phyloP scores from a whole-genome alignment of 2,797 vertebrate genomes.

The Schizothorax lantsangensis region DNA sequence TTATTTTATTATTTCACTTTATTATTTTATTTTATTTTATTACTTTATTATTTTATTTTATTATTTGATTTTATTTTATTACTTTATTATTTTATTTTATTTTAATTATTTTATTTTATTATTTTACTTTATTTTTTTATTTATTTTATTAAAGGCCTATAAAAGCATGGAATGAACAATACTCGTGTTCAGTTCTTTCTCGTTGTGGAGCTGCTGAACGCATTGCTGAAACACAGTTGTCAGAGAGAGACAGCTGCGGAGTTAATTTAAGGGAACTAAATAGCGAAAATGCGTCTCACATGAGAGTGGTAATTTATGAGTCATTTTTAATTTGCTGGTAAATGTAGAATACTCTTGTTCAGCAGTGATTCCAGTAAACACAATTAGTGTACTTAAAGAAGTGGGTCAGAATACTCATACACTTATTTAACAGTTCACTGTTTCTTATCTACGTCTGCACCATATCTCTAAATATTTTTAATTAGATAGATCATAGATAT shows the following conservation, averaged over 20 bases:
- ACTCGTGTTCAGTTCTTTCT: neutral
- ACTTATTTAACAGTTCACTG: slow-evolving; percentile 4
- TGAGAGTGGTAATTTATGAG: neutral
- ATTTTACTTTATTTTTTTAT: too few relatives aligned
- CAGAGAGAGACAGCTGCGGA: neutral
- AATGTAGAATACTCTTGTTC: slow-evolving; percentile 18
- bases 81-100: too few relatives aligned
- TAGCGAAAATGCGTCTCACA: neutral
- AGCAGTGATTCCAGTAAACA: slow-evolving; percentile 22
- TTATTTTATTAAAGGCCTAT: neutral
- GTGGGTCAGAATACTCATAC: neutral
- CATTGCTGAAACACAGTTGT: neutral
- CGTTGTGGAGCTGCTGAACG: neutral
- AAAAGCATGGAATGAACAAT: neutral
- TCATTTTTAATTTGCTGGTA: slow-evolving; percentile 4
- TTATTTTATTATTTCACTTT: too few relatives aligned
- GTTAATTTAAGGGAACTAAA: slow-evolving; percentile 18
- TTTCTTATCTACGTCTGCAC: neutral
- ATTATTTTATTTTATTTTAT: too few relatives aligned
- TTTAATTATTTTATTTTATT: neutral
- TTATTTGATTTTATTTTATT: too few relatives aligned
- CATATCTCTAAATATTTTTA: neutral
- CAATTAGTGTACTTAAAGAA: neutral
- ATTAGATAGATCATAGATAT: neutral
- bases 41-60: too few relatives aligned